A percentile compares a stretch with the other conserved stretches of the same genome.
phyloP scores from a whole-genome alignment of 2,797 vertebrate genomes.

The Mus spretus region DNA sequence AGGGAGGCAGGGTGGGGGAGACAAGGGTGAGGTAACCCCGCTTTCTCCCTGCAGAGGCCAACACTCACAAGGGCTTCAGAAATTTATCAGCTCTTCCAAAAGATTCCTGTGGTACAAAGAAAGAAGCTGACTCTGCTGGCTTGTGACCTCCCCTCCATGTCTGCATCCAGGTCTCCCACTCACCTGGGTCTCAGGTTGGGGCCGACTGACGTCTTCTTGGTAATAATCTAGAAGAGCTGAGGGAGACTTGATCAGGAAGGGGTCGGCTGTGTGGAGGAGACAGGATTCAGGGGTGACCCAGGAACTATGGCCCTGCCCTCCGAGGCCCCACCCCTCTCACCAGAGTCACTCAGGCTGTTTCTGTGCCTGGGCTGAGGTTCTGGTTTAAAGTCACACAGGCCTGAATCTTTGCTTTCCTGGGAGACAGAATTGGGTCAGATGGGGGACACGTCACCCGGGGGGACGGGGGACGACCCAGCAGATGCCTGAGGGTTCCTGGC shows the following conservation, averaged over 20 bases:
- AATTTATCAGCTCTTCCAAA: fast-evolving
- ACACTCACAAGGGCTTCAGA: constrained; percentile 64
- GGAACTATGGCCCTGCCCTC: not conserved
- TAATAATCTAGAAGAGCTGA: too few species aligned
- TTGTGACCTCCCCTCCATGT: too few species aligned
- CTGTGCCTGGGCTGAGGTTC: too few species aligned
- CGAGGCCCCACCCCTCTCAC: not conserved
- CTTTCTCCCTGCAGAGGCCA: not conserved
- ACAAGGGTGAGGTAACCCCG: not conserved
- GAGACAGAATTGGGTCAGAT: not conserved
- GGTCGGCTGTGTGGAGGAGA: not conserved
- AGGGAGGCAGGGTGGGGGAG: not conserved
- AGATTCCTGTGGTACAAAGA: not conserved
- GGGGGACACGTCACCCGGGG: too few species aligned
- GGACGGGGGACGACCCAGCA: not conserved
- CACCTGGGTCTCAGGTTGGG: not conserved
- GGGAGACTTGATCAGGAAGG: not conserved
- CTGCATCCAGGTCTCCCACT: not conserved
- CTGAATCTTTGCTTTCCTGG: not conserved
- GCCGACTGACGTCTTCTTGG: too few species aligned
- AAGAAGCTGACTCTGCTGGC: not conserved
- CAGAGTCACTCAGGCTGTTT: not conserved
- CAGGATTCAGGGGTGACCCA: not conserved
- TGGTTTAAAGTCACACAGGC: not conserved
- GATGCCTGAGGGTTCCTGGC: not conserved